Evolutionary conservation across 2,797 vertebrate species (phyloP).

Genomic region (Sebastes nivosus): DNA sequence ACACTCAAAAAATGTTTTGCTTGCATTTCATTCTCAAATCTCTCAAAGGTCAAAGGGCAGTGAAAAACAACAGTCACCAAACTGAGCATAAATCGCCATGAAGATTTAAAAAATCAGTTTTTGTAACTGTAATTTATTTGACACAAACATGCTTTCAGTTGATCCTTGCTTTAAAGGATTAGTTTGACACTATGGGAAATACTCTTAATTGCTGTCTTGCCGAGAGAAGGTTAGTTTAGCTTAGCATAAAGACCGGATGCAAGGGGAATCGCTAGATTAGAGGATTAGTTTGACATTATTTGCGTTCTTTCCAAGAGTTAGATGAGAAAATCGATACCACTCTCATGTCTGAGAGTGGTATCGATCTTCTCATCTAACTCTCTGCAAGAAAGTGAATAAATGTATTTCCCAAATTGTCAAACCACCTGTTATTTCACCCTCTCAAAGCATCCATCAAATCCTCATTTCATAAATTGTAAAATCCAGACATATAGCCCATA

Average conservation of each 20-base stretch:
- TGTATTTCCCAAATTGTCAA: background rate
- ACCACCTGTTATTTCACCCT: background rate
- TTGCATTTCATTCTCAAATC: background rate
- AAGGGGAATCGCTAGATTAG: no score
- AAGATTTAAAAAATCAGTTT: background rate
- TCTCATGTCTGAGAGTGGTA: background rate
- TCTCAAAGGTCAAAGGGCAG: background rate
- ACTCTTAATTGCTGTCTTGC: no score
- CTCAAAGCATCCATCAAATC: background rate
- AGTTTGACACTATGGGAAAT: no score
- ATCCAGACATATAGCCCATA: background rate
- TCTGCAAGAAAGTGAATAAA: background rate
- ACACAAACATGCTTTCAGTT: background rate
- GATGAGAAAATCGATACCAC: no score
- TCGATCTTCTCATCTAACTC: background rate
- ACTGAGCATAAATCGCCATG: background rate
- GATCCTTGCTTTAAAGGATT: background rate
- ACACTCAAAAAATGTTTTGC: background rate
- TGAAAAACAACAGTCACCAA: background rate
- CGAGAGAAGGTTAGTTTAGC: no score
- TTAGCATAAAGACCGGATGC: no score
- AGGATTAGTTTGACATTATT: background rate
- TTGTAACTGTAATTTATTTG: background rate
- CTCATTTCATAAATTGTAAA: background rate
- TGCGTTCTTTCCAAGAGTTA: no score